Evolutionary conservation across 2,888 invertebrate genomes (phyloP), one percentile per base, ranked within the genome.

Genomic region (Clistopyga incitator): DNA sequence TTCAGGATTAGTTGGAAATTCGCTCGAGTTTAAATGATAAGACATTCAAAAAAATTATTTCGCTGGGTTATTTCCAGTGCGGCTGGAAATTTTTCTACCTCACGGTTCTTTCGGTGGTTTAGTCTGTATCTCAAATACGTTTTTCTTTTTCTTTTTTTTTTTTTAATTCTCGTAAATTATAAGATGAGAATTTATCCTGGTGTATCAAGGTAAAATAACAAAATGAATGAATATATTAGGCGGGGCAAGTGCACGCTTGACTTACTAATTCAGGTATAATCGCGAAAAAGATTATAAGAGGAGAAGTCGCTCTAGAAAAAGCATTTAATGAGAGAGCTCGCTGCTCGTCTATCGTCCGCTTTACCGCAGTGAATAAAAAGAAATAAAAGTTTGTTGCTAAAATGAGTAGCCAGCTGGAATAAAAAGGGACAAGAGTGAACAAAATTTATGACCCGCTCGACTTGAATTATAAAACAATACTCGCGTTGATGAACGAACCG

Each of bases 381-480:
- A 56, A 59, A 50, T 13, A 20, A 23, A 23, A 59, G 64, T 70
- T 56, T 50, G 20, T 45, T 25, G 52, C 59, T 59, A 75, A 71
- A 82, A 71, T 71, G 65, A 38, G 20, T 38, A 56, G 47, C 65
- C 20, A 45, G 29, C 38, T 15, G 54, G 52, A 3, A 25, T 6
- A 13, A 59, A 61, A 67, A 74, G 56, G n/a, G 8, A 42, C 20
- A 34, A 15, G 45, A 59, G 47, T 45, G 3, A 59, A 70, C n/a
- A 64, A 65, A 78, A 82, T 78, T 78, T 78, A 82, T 78, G 68
- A 59, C 78, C 42, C 34, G 78, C 74, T 50, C 54, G 61, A 54
- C 70, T 61, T 78, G 75, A 82, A 75, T 82, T 78, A 82, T 78
- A 23, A 67, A 67, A 67, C 20, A 25, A 54, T 70, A 52, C 61